Evolutionary conservation across 37 sponge, comb jelly and placozoan genomes (phyloP).

Genomic region (Axinella damicornis): DNA sequence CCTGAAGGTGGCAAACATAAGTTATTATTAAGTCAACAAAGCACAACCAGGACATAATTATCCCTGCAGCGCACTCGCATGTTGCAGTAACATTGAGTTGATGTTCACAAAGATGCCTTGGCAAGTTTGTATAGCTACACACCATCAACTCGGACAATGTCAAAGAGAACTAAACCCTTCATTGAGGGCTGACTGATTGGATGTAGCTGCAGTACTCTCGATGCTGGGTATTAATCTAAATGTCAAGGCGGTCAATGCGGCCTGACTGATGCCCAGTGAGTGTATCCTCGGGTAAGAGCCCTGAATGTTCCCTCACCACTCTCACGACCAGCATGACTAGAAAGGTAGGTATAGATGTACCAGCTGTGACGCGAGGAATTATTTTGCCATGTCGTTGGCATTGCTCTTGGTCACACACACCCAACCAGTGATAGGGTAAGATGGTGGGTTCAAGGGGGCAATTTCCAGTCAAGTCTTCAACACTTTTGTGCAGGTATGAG

Average conservation of each 20-base stretch:
- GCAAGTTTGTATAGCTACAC: neutral
- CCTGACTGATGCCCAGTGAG: slow-evolving; percentile 45
- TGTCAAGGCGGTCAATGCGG: slow-evolving; percentile 11
- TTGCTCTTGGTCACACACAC: no score
- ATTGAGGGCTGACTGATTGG: slow-evolving; percentile 38
- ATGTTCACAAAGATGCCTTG: no score
- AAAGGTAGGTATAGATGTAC: slow-evolving; percentile 1
- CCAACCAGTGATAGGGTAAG: neutral
- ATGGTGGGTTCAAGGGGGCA: neutral
- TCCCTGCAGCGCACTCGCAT: slow-evolving; percentile 78
- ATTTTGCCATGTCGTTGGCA: no score
- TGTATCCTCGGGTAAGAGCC: slow-evolving; percentile 3
- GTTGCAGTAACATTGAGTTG: slow-evolving; percentile 41
- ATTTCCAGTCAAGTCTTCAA: neutral
- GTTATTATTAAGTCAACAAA: no score
- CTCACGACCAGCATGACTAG: no score
- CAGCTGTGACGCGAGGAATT: neutral
- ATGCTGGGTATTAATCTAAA: slow-evolving; percentile 6
- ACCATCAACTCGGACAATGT: neutral
- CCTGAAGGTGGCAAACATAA: no score
- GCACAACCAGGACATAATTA: no score
- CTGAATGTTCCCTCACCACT: neutral
- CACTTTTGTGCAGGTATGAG: neutral
- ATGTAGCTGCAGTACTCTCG: slow-evolving; percentile 2
- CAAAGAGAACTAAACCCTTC: no score